Base-by-base conservation (phyloP, 2,888 invertebrate genomes). In the Coenonympha arcania region DNA sequence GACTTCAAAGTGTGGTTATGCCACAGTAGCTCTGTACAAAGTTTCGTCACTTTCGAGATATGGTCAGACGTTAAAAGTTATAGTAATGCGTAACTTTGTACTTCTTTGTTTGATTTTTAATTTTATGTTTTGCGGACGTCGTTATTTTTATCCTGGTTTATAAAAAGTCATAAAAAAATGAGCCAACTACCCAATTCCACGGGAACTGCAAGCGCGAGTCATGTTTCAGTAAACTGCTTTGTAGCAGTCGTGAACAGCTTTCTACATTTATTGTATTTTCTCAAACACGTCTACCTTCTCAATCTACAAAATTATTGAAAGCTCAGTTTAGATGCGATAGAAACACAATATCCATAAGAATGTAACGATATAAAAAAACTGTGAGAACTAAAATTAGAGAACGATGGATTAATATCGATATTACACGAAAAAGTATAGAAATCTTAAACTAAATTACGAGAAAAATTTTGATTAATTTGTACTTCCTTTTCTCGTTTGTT, bases 371-470 rank as follows among this genome's bases (percentile, higher is more conserved):
- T 18, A 8, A 4, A 19, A 9, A 18, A 19, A n/a, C n/a, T 41
- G 18, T 28, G 19, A 30, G 30, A 39, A 28, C 8, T 28, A 24
- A 49, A 37, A 37, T 15, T 39, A 39, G 45, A 22, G 28, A 49
- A 49, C 26, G 30, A 47, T 50, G 24, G 43, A 46, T 39, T 40
- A 20, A 44, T 18, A 30, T n/a, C 43, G 20, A 37, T 16, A 15
- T 3, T 30, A 43, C 33, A 50, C 51, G 54, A 50, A 50, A 47
- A 46, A 42, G 18, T 31, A 30, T 45, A 48, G 43, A 57, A 52
- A 65, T 62, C 71, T 72, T 76, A 78, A 79, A 80, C 73, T 76
- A 73, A 81, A 79, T 73, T 68, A 76, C 73, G 75, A 79, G 73
- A 76, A 74, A 71, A 58, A 51, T 68, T 70, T 73, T 73, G 65